Evolutionary conservation across 2,888 invertebrate species (phyloP).

Genomic region (Melipona bicolor): DNA sequence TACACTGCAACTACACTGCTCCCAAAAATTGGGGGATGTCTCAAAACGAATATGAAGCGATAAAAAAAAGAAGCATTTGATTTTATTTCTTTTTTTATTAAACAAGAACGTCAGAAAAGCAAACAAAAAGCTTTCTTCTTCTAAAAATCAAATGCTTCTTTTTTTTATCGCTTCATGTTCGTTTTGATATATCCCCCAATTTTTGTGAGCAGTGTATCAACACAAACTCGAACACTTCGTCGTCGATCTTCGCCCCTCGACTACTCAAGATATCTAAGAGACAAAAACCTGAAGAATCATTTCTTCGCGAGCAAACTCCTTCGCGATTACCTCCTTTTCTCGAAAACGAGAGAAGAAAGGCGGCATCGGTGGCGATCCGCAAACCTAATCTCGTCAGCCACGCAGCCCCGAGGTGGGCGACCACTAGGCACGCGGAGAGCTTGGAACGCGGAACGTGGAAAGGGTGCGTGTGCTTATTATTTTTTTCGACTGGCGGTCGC

Average conservation of each 20-base stretch:
- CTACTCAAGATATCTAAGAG: background rate
- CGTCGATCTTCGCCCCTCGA: background rate
- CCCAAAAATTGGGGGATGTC: too few relatives aligned
- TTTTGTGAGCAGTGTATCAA: too few relatives aligned
- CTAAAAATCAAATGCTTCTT: too few relatives aligned
- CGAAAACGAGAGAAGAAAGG: background rate
- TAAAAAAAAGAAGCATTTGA: too few relatives aligned
- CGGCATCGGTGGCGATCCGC: background rate
- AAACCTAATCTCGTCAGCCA: background rate
- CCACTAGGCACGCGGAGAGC: background rate
- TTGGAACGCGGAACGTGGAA: background rate
- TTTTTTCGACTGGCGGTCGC: slow-evolving; percentile 18
- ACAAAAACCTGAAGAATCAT: background rate
- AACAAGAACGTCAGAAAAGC: too few relatives aligned
- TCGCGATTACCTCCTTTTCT: background rate
- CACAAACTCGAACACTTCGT: too few relatives aligned
- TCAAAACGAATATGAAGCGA: too few relatives aligned
- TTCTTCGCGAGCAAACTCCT: background rate
- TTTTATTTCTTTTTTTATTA: too few relatives aligned
- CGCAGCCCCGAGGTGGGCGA: background rate
- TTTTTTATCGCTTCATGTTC: too few relatives aligned
- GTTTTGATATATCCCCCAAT: too few relatives aligned
- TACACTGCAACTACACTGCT: too few relatives aligned
- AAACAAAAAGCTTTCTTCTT: too few relatives aligned
- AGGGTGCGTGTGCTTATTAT: slow-evolving; percentile 31